Percentiles rank a stretch among this genome's conserved stretches.
phyloP scores from a whole-genome alignment of 2,888 invertebrate species.

The Volucella bombylans region DNA sequence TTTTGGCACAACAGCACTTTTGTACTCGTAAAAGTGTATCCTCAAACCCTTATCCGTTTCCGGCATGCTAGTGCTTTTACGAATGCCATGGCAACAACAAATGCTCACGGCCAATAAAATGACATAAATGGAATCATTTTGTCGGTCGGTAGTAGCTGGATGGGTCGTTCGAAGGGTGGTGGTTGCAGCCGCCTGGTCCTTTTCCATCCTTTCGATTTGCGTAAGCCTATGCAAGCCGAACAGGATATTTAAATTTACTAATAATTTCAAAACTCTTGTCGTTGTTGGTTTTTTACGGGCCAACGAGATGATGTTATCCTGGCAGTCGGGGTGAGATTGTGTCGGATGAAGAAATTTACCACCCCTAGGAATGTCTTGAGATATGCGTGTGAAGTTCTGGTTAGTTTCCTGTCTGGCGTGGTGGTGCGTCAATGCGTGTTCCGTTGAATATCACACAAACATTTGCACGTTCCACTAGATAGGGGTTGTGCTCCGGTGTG shows the following conservation, averaged over 20 bases:
- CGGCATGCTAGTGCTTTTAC: background rate
- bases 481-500: conserved; percentile 16
- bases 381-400: conserved; percentile 73
- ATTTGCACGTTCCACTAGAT: conserved; percentile 57
- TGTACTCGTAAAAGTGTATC: conserved; percentile 13
- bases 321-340: too few relatives aligned
- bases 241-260: conserved; percentile 71
- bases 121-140: conserved; percentile 69
- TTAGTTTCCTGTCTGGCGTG: conserved; percentile 56
- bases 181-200: conserved; percentile 29
- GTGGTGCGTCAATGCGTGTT: conserved; percentile 30
- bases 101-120: conserved; percentile 68
- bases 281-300: conserved; percentile 48
- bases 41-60: conserved; percentile 22
- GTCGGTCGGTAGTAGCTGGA: conserved; percentile 50
- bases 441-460: conserved; percentile 56
- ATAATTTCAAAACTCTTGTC: conserved; percentile 67
- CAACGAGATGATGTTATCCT: conserved; percentile 2
- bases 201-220: too few relatives aligned
- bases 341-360: conserved; percentile 3
- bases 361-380: conserved; percentile 47
- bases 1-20: conserved; percentile 14
- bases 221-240: background rate
- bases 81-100: conserved; percentile 34
- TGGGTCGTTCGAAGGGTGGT: background rate